These are phyloP conservation scores for Thera obeliscata DNA, from an alignment of 2,888 invertebrate genomes.

Conservation along the genomic window DNA sequence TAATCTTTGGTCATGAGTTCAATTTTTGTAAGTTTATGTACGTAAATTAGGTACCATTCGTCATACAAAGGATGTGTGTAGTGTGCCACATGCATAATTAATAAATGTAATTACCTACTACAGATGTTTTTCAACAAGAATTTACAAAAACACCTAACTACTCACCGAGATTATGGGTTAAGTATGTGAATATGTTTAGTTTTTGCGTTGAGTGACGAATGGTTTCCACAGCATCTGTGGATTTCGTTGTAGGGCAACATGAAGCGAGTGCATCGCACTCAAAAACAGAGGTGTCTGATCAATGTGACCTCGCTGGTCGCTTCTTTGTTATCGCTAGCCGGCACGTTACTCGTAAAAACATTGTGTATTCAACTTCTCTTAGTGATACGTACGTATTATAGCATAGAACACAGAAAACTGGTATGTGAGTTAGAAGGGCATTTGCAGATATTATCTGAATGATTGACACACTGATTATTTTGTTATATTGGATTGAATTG, in stretches of 20 bases:
- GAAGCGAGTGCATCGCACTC: constrained; percentile 36
- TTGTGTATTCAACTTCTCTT: constrained; percentile 4
- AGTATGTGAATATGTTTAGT: constrained; percentile 4
- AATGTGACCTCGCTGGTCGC: constrained; percentile 41
- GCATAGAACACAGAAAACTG: background rate
- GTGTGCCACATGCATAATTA: background rate
- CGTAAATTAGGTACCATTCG: background rate
- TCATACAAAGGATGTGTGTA: background rate
- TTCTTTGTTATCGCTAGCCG: constrained; percentile 35
- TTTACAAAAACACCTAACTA: background rate
- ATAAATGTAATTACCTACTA: background rate
- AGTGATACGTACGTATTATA: background rate
- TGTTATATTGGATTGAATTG: too few relatives aligned
- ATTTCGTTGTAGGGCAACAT: constrained; percentile 31
- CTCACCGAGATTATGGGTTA: background rate
- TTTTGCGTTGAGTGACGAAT: constrained; percentile 34
- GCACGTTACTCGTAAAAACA: constrained; percentile 25
- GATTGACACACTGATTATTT: too few relatives aligned
- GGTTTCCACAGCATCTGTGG: constrained; percentile 26
- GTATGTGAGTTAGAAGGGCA: too few relatives aligned
- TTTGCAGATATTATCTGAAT: background rate
- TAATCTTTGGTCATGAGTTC: too few relatives aligned
- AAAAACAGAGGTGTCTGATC: constrained; percentile 41
- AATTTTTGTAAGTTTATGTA: background rate
- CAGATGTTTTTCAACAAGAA: constrained; percentile 6